Evolutionary conservation across 2,888 invertebrate genomes (phyloP).

Genomic region (Synanthedon andrenaeformis): DNA sequence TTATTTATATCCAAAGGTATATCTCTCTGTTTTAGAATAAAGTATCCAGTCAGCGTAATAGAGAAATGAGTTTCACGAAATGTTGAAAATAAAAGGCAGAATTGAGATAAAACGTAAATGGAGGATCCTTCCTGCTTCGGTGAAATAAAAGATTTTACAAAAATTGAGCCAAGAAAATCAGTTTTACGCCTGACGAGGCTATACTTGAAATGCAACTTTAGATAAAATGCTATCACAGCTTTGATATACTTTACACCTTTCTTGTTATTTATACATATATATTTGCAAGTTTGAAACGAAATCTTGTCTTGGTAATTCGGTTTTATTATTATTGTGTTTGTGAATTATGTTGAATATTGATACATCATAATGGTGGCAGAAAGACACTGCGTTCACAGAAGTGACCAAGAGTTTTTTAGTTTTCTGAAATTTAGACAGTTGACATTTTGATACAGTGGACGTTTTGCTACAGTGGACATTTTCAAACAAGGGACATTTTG

Average conservation of each 20-base stretch:
- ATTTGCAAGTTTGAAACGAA: no score
- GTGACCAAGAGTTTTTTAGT: no score
- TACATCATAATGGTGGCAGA: no score
- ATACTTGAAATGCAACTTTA: conserved; percentile 13
- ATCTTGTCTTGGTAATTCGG: no score
- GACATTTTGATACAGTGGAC: no score
- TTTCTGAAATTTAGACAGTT: no score
- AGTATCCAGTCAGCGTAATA: conserved; percentile 2
- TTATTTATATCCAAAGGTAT: background rate
- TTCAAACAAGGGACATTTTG: no score
- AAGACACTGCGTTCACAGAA: no score
- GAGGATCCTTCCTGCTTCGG: conserved; percentile 4
- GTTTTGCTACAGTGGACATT: no score
- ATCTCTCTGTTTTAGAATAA: background rate
- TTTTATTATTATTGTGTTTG: no score
- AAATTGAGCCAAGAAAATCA: conserved; percentile 13
- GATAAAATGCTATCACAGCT: conserved; percentile 10
- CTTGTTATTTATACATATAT: no score
- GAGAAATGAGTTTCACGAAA: conserved; percentile 5
- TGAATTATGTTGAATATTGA: no score
- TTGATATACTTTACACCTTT: background rate
- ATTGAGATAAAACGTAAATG: conserved; percentile 5
- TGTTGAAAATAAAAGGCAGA: conserved; percentile 2
- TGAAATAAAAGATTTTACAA: conserved; percentile 11
- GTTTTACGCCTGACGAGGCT: conserved; percentile 7